Evolutionary conservation across 1,140 invertebrate species (phyloP), one percentile per base, ranked within the genome.

Genomic region (Drosophila athabasca): DNA sequence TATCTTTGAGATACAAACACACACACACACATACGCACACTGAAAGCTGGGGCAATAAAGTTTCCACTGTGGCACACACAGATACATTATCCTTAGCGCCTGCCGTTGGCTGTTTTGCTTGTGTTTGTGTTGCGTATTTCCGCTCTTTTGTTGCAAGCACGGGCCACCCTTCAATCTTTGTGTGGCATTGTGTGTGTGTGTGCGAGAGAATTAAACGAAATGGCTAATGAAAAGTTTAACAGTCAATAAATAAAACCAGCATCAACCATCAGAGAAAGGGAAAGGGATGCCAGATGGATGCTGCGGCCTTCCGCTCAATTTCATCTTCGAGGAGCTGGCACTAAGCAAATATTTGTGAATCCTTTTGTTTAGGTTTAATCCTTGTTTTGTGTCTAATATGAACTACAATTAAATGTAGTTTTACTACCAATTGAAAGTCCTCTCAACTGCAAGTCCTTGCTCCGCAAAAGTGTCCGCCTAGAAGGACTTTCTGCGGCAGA

Each of bases 151-250:
- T 76, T 49, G 39, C 29, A 22, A 43, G 62, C 62, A 19, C 17
- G 17, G 17, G 17, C 17, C 17, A 73, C 49, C 69, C 72, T 75
- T 87, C 74, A 87, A 78, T 87, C 81, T 78, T 19, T 19, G 17
- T 80, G 50, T 58, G 74, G 70, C 76, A 82, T 85, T 85, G n/a
- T n/a, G n/a, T n/a, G n/a, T n/a, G 82, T 85, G 78, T 85, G 82
- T 69, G 31, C 9, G 31, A 3, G 35, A 11, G 82, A 82, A 85
- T 85, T 85, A 87, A 85, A 75, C 83, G 83, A 85, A 85, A 85
- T 85, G 82, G 82, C 82, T 85, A 85, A 85, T 85, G 82, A 87
- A 85, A 85, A 85, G 82, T 85, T 85, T 85, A 85, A 85, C 82
- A 85, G 82, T 82, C 82, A 87, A 88, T 87, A 85, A 85, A 85